Percentiles rank a stretch among this genome's conserved stretches.
Evolutionary conservation across 2,888 invertebrate genomes (phyloP).

Genomic region (Acleris emargana): DNA sequence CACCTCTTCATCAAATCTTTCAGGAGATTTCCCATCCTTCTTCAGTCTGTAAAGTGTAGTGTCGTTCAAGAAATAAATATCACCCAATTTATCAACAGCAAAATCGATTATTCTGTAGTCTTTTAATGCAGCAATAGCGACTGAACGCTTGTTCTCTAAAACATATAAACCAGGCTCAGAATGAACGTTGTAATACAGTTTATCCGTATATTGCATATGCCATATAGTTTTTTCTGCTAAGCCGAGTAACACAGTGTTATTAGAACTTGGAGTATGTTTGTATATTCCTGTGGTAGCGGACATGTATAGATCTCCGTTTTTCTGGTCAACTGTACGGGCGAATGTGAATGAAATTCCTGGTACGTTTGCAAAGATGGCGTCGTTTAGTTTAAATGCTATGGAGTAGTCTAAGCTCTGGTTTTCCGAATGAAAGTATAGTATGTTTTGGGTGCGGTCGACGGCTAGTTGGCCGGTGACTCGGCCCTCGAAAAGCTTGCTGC

Average conservation of each 20-base stretch:
- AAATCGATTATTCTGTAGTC: constrained; percentile 63
- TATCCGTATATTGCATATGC: constrained; percentile 63
- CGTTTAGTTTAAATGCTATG: constrained; percentile 59
- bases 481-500: constrained; percentile 53
- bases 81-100: constrained; percentile 58
- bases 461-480: constrained; percentile 66
- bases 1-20: constrained; percentile 54
- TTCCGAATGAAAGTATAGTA: constrained; percentile 64
- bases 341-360: constrained; percentile 61
- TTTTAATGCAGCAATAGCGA: background rate
- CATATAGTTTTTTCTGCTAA: constrained; percentile 60
- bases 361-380: constrained; percentile 51
- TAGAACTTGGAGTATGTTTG: constrained; percentile 53
- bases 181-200: constrained; percentile 59
- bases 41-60: constrained; percentile 55
- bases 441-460: constrained; percentile 59
- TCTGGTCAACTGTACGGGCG: constrained; percentile 61
- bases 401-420: constrained; percentile 53
- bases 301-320: constrained; percentile 57
- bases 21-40: constrained; percentile 52
- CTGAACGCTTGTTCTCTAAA: constrained; percentile 50
- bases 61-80: constrained; percentile 64
- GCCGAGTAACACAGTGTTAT: constrained; percentile 50
- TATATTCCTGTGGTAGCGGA: constrained; percentile 61
- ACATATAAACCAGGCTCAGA: constrained; percentile 53